Evolutionary conservation across 2,888 invertebrate genomes (phyloP).

Genomic region (Disparrhopalites patrizii): DNA sequence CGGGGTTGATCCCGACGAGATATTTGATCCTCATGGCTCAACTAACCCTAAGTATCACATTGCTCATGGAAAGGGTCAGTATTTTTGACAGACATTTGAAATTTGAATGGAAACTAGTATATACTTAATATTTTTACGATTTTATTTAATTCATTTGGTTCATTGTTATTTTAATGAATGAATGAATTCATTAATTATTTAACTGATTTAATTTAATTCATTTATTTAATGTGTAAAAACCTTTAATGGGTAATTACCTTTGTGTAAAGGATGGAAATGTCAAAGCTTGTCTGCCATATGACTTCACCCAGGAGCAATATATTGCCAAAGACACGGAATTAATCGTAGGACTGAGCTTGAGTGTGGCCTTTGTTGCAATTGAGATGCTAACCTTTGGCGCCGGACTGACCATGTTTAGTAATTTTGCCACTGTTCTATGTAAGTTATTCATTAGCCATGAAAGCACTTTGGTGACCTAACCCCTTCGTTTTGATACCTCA

Average conservation of each 20-base stretch:
- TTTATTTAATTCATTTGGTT: not conserved
- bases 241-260: no score
- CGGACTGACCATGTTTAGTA: constrained; percentile 70
- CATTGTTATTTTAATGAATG: no score
- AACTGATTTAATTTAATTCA: no score
- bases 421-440: constrained; percentile 65
- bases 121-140: not conserved
- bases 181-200: no score
- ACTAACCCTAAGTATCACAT: constrained; percentile 62
- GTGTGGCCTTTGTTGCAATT: constrained; percentile 60
- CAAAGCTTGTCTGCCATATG: constrained; percentile 54
- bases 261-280: constrained; percentile 56
- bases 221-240: no score
- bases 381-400: constrained; percentile 67
- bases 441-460: constrained; percentile 52
- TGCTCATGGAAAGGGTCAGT: constrained; percentile 64
- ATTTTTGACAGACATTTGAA: not conserved
- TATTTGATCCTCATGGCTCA: constrained; percentile 68
- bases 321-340: constrained; percentile 51
- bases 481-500: no score
- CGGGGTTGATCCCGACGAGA: constrained; percentile 62
- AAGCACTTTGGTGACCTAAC: no score
- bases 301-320: constrained; percentile 52
- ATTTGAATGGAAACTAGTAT: not conserved
- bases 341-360: constrained; percentile 51